Evolutionary conservation across 2,797 vertebrate species (phyloP).

Genomic region (Spondyliosoma cantharus): DNA sequence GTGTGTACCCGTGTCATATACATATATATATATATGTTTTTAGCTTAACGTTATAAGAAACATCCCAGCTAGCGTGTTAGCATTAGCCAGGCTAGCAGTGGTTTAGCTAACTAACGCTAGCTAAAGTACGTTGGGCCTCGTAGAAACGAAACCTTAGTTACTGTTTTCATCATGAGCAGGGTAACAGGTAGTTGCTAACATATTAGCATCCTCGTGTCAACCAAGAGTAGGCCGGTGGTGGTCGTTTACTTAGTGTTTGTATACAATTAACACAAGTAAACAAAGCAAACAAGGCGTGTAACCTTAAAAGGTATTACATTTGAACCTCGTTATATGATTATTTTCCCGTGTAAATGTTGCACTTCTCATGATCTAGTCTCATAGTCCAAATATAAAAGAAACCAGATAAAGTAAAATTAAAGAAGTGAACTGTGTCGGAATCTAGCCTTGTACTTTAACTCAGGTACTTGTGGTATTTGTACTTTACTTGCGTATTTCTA

Average conservation of each 20-base stretch:
- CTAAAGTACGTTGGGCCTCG: slow-evolving; percentile 41
- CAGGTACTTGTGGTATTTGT: background rate
- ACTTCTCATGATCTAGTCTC: too few species aligned
- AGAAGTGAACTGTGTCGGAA: background rate
- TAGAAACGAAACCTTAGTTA: background rate
- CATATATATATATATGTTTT: too few species aligned
- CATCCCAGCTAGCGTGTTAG: slow-evolving; percentile 16
- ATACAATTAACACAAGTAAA: background rate
- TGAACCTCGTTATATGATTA: background rate
- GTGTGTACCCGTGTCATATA: background rate
- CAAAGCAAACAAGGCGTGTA: slow-evolving; percentile 3
- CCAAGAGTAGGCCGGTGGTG: too few species aligned
- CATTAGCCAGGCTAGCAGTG: slow-evolving; percentile 10
- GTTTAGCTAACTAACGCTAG: slow-evolving; percentile 19
- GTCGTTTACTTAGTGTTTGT: background rate
- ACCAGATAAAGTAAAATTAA: background rate
- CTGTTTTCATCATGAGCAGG: background rate
- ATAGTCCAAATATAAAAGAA: background rate
- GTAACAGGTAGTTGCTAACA: background rate
- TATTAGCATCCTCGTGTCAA: background rate
- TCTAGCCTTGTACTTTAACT: background rate
- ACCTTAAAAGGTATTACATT: background rate
- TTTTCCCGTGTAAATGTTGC: background rate
- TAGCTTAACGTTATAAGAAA: background rate
- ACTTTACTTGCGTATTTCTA: background rate